Conservation (phyloP, 1,140 invertebrate genomes). For the Idris sp. region DNA sequence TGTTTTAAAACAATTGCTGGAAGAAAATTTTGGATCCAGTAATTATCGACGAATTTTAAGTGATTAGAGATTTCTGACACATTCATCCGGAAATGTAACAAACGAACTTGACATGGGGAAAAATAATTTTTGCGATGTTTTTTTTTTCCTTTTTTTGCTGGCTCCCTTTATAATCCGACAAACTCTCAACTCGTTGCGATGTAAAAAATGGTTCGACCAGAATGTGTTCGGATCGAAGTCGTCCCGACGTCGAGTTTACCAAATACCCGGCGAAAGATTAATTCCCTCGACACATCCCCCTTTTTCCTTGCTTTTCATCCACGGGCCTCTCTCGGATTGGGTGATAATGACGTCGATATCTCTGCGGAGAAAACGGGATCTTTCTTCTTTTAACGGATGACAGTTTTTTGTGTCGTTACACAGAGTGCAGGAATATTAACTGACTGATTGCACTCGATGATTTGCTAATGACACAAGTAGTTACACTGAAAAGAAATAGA, state of each 20-base stretch:
- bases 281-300: conserved; percentile 53
- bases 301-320: conserved; percentile 29
- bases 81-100: conserved; percentile 20
- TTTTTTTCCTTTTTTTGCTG: too few relatives aligned
- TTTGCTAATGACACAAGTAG: conserved; percentile 6
- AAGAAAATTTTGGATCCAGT: too few relatives aligned
- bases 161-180: conserved; percentile 29
- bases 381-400: conserved; percentile 18
- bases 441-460: background rate
- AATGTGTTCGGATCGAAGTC: conserved; percentile 38
- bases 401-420: conserved; percentile 29
- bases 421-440: conserved; percentile 17
- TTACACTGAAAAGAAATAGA: too few relatives aligned
- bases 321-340: conserved; percentile 19
- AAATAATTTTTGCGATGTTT: conserved; percentile 42
- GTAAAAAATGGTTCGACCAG: conserved; percentile 37
- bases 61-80: conserved; percentile 40
- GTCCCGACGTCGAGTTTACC: conserved; percentile 51
- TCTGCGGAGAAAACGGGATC: conserved; percentile 30
- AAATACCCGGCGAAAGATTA: conserved; percentile 63
- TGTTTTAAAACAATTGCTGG: too few relatives aligned
- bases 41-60: conserved; percentile 40
- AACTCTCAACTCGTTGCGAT: conserved; percentile 29
- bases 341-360: conserved; percentile 49
- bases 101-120: conserved; percentile 11